Evolutionary conservation across 2,113 vertebrate genomes (phyloP).

Genomic region (Butorides virescens): DNA sequence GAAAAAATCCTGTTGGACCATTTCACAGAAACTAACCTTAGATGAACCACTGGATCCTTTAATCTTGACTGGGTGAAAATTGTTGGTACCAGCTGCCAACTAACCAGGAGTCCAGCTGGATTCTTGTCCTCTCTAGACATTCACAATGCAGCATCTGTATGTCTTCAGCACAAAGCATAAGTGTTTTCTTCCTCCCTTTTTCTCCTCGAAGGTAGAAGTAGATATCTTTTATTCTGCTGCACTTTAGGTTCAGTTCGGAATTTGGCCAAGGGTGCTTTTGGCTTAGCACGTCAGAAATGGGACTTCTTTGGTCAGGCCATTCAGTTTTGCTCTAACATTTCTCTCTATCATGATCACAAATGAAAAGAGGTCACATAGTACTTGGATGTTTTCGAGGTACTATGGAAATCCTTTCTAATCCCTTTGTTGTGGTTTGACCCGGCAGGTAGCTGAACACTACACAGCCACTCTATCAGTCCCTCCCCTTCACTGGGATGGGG

Average conservation of each 20-base stretch:
- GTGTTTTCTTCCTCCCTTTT: background rate
- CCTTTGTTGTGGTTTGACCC: background rate
- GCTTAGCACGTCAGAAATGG: background rate
- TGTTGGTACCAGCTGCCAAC: background rate
- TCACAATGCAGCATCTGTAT: background rate
- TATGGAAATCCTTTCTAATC: background rate
- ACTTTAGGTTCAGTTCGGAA: background rate
- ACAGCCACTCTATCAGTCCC: too few relatives aligned
- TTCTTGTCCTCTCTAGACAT: background rate
- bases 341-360: fast-evolving
- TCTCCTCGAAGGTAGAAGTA: background rate
- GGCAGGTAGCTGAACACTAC: too few relatives aligned
- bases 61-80: background rate
- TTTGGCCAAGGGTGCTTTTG: background rate
- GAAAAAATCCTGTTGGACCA: background rate
- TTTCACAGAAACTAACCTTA: background rate
- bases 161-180: background rate
- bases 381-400: background rate
- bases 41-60: background rate
- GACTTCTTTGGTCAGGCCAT: background rate
- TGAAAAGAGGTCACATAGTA: background rate
- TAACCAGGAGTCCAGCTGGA: background rate
- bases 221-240: background rate
- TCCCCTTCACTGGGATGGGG: too few relatives aligned
- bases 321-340: background rate